These are phyloP conservation scores for Argyrosomus regius DNA, from an alignment of 2,797 vertebrate species.

Conservation along the genomic window DNA sequence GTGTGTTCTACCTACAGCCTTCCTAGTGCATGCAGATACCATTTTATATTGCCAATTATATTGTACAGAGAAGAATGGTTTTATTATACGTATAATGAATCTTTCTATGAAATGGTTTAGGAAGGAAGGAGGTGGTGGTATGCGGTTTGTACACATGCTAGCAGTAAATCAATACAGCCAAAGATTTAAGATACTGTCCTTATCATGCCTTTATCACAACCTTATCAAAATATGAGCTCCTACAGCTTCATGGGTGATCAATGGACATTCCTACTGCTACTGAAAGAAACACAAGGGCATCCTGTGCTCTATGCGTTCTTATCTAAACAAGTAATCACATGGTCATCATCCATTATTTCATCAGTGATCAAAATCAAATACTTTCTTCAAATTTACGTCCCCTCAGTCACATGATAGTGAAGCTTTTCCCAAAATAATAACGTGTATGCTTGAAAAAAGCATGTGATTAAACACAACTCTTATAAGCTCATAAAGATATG, in stretches of 20 bases:
- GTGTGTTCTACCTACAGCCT: neutral
- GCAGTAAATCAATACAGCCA: conserved; percentile 78
- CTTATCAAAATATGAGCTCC: conserved; percentile 82
- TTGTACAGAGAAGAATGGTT: neutral
- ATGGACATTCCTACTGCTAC: conserved; percentile 78
- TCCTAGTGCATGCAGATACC: neutral
- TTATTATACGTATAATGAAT: conserved; percentile 16
- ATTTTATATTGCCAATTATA: conserved; percentile 1
- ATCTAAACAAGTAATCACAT: conserved; percentile 71
- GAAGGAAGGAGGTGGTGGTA: conserved; percentile 37
- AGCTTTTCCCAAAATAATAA: conserved; percentile 8
- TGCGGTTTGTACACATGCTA: conserved; percentile 49
- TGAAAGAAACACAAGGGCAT: conserved; percentile 79
- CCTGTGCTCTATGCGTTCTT: conserved; percentile 51
- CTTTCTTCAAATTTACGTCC: conserved; percentile 38
- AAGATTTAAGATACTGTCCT: conserved; percentile 79
- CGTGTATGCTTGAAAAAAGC: too few species aligned
- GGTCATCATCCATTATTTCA: conserved; percentile 61
- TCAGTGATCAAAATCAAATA: conserved; percentile 56
- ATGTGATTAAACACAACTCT: neutral
- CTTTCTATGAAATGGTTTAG: conserved; percentile 49
- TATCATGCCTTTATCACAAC: conserved; percentile 78
- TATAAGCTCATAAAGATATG: neutral
- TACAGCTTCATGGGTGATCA: conserved; percentile 67
- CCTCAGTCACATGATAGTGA: neutral